Conservation (phyloP, 2,888 invertebrate genomes). For the Arge pagana region DNA sequence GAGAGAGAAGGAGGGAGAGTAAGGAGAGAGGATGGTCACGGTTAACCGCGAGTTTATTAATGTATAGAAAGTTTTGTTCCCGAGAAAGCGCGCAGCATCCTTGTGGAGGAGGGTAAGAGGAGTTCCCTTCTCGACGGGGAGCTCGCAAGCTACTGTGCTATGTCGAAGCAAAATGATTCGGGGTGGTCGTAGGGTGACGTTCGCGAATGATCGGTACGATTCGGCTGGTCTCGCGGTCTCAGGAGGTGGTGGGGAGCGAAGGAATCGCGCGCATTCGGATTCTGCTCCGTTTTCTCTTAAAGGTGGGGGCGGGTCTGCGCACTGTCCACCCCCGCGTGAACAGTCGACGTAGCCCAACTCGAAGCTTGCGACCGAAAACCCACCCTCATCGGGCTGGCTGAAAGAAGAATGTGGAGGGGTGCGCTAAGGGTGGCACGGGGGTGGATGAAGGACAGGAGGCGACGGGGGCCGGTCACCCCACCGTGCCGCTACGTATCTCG, state of each 20-base stretch:
- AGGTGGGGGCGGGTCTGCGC: constrained; percentile 58
- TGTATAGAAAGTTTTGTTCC: constrained; percentile 32
- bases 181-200: constrained; percentile 21
- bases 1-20: constrained; percentile 38
- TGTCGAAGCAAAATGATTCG: constrained; percentile 46
- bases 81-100: constrained; percentile 37
- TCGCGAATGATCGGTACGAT: constrained; percentile 27
- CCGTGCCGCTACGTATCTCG: too few relatives aligned
- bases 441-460: constrained; percentile 21
- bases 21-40: too few relatives aligned
- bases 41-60: too few relatives aligned
- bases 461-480: too few relatives aligned
- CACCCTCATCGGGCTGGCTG: constrained; percentile 18
- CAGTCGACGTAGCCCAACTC: constrained; percentile 17
- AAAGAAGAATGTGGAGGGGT: constrained; percentile 7
- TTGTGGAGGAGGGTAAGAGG: constrained; percentile 23
- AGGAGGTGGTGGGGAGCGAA: constrained; percentile 8
- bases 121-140: constrained; percentile 50
- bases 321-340: constrained; percentile 54
- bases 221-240: constrained; percentile 10
- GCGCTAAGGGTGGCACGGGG: constrained; percentile 10
- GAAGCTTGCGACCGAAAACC: constrained; percentile 10
- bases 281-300: constrained; percentile 42
- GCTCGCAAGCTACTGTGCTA: constrained; percentile 58
- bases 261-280: constrained; percentile 23